These are phyloP conservation scores for Lampris incognitus DNA, from an alignment of 2,113 vertebrate species.

Conservation along the genomic window DNA sequence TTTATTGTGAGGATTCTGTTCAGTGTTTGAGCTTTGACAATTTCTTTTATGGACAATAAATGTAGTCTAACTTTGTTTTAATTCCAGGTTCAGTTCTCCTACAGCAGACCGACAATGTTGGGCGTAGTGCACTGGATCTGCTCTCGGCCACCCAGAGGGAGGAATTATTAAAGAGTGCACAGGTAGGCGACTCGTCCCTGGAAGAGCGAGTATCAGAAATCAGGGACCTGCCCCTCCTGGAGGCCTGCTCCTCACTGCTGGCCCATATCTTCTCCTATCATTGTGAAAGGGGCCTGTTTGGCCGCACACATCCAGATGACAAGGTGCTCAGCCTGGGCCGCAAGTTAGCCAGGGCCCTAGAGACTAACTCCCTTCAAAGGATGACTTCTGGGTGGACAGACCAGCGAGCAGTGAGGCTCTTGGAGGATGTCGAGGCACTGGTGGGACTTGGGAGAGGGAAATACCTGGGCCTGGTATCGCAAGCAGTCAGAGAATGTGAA, in stretches of 20 bases:
- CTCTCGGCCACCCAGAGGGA: slow-evolving; percentile 77
- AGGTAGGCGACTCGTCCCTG: slow-evolving; percentile 62
- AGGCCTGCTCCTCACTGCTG: slow-evolving; percentile 77
- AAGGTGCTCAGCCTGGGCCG: slow-evolving; percentile 43
- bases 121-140: slow-evolving; percentile 85
- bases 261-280: slow-evolving; percentile 74
- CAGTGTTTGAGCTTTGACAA: background rate
- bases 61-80: slow-evolving; percentile 7
- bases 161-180: slow-evolving; percentile 83
- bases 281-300: slow-evolving; percentile 51
- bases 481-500: slow-evolving; percentile 67
- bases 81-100: slow-evolving; percentile 88
- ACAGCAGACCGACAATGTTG: slow-evolving; percentile 79
- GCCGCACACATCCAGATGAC: slow-evolving; percentile 6
- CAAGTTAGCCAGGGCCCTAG: slow-evolving; percentile 57
- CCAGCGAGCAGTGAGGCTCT: slow-evolving; percentile 82
- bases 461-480: slow-evolving; percentile 80
- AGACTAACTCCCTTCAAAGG: slow-evolving; percentile 46
- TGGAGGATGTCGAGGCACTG: slow-evolving; percentile 84
- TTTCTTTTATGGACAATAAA: background rate
- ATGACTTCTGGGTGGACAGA: slow-evolving; percentile 77
- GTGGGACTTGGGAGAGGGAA: slow-evolving; percentile 80
- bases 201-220: slow-evolving; percentile 21
- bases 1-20: no score
- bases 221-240: slow-evolving; percentile 71